phyloP scores from a whole-genome alignment of 2,797 vertebrate genomes.

The Acanthopagrus latus region DNA sequence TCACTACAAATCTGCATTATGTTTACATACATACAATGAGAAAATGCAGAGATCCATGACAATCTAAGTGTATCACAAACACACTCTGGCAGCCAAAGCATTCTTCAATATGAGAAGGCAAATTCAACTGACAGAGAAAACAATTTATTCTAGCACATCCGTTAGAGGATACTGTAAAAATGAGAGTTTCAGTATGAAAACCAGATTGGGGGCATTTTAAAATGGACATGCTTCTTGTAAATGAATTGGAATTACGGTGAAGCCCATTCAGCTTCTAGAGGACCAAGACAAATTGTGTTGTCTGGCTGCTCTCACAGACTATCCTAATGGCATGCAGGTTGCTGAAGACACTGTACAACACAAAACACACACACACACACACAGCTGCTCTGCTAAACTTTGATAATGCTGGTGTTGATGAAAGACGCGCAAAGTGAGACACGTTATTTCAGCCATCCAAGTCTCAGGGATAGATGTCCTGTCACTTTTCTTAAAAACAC shows the following conservation, averaged over 20 bases:
- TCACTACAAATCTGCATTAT: not conserved
- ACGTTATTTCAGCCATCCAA: no score
- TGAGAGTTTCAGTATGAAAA: constrained; percentile 38
- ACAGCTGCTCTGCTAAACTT: constrained; percentile 18
- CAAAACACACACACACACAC: constrained; percentile 28
- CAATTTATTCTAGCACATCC: constrained; percentile 33
- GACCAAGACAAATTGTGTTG: constrained; percentile 57
- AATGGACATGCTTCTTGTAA: constrained; percentile 40
- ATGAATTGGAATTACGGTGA: constrained; percentile 44
- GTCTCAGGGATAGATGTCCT: no score
- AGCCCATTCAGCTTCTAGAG: constrained; percentile 56
- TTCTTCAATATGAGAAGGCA: not conserved
- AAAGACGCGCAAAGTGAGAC: not conserved
- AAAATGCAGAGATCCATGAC: constrained; percentile 29
- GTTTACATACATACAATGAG: constrained; percentile 41
- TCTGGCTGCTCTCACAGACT: constrained; percentile 46
- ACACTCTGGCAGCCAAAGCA: constrained; percentile 47
- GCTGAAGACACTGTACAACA: not conserved
- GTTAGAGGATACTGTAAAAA: constrained; percentile 12
- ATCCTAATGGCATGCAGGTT: constrained; percentile 38
- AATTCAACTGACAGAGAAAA: constrained; percentile 53
- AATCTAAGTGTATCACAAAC: constrained; percentile 41
- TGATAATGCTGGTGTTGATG: not conserved
- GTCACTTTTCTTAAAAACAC: no score
- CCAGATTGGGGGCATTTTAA: constrained; percentile 29